Evolutionary conservation across 2,113 vertebrate genomes (phyloP).

Genomic region (Xenopus tropicalis): DNA sequence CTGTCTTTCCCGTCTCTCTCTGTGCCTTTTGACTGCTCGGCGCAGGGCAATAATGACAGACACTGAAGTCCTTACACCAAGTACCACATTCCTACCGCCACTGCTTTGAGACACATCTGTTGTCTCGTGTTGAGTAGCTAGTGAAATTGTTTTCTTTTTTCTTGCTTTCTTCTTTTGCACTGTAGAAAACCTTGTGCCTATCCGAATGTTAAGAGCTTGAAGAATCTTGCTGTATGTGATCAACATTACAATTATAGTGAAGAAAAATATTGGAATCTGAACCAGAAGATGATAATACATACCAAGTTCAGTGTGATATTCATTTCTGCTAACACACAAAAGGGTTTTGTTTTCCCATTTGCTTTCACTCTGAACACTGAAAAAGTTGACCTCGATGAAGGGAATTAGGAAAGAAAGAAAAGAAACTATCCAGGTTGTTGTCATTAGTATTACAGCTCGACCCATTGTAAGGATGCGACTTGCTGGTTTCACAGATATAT

Average conservation of each 20-base stretch:
- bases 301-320: conserved; percentile 88
- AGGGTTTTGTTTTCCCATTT: conserved; percentile 84
- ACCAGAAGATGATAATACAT: conserved; percentile 96
- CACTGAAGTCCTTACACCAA: conserved; percentile 94
- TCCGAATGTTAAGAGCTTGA: conserved; percentile 95
- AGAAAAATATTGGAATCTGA: conserved; percentile 97
- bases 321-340: conserved; percentile 76
- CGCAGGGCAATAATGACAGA: conserved; percentile 96
- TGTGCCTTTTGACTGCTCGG: conserved; percentile 90
- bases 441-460: conserved; percentile 85
- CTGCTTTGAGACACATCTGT: conserved; percentile 80
- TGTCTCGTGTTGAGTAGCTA: conserved; percentile 82
- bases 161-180: conserved; percentile 88
- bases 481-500: conserved; percentile 96
- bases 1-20: conserved; percentile 91
- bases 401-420: conserved; percentile 93
- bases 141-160: conserved; percentile 92
- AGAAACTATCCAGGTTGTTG: conserved; percentile 90
- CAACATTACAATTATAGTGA: conserved; percentile 92
- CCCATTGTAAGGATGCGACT: conserved; percentile 96
- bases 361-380: conserved; percentile 72
- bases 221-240: conserved; percentile 97
- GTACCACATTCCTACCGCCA: conserved; percentile 75
- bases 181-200: conserved; percentile 90
- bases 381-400: conserved; percentile 95